These are phyloP conservation scores for Apis dorsata DNA, from an alignment of 1,140 invertebrate species.

Conservation along the genomic window DNA sequence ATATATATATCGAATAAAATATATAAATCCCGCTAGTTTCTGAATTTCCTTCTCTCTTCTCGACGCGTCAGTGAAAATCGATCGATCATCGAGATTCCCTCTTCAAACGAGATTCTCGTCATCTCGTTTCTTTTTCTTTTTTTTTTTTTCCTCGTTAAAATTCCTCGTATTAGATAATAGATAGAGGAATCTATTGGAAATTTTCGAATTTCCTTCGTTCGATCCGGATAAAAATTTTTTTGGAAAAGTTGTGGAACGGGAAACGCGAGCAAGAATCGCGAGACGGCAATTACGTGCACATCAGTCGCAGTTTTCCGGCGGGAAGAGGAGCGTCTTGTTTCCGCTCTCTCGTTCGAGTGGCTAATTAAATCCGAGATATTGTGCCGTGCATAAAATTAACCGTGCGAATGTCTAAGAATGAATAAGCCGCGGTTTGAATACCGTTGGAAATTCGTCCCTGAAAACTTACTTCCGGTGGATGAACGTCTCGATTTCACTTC, in stretches of 20 bases:
- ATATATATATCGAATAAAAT: no score
- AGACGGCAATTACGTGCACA: slow-evolving; percentile 33
- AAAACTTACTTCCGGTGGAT: slow-evolving; percentile 26
- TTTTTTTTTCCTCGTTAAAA: no score
- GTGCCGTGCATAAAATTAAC: slow-evolving; percentile 63
- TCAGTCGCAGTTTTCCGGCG: slow-evolving; percentile 36
- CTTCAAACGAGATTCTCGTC: no score
- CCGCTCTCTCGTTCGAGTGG: slow-evolving; percentile 58
- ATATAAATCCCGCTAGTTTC: no score
- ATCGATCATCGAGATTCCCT: no score
- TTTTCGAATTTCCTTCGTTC: no score
- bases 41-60: no score
- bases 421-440: slow-evolving; percentile 56
- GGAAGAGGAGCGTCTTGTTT: slow-evolving; percentile 54
- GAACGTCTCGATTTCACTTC: neutral
- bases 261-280: neutral
- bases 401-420: slow-evolving; percentile 56
- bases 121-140: no score
- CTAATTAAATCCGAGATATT: slow-evolving; percentile 64
- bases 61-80: no score
- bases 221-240: neutral
- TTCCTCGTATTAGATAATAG: no score
- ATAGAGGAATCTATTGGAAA: no score
- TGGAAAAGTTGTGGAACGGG: neutral
- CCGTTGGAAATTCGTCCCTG: slow-evolving; percentile 32